These are phyloP conservation scores for Thomomys bottae DNA, from an alignment of 2,113 vertebrate species.

Conservation along the genomic window DNA sequence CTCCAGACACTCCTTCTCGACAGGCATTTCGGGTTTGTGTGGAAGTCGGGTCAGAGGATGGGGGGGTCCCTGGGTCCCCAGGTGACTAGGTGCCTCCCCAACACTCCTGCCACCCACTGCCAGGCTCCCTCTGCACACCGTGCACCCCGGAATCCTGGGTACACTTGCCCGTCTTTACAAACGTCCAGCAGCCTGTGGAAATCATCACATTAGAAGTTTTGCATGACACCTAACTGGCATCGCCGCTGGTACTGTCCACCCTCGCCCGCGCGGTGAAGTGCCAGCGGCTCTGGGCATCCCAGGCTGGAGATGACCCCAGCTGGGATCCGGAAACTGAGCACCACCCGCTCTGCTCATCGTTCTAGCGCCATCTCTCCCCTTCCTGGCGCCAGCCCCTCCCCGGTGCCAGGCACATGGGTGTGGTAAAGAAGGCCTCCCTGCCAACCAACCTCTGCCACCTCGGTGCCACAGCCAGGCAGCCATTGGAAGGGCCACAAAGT, in stretches of 20 bases:
- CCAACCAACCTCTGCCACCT: too few relatives aligned
- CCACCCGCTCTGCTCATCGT: fast-evolving
- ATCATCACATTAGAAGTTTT: neutral
- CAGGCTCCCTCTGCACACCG: too few relatives aligned
- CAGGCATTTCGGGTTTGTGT: neutral
- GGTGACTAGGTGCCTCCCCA: too few relatives aligned
- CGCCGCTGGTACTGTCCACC: neutral
- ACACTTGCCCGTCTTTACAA: neutral
- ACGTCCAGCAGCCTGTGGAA: neutral
- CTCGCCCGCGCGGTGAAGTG: neutral
- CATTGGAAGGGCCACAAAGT: too few relatives aligned
- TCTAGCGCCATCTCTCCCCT: neutral
- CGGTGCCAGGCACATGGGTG: too few relatives aligned
- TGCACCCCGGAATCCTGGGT: neutral
- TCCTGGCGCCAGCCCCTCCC: neutral
- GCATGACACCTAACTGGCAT: neutral
- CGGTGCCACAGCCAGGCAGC: too few relatives aligned
- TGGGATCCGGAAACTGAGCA: neutral
- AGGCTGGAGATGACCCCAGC: neutral
- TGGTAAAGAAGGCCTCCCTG: too few relatives aligned
- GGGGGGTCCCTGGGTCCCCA: too few relatives aligned
- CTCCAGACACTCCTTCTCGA: neutral
- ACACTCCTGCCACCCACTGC: too few relatives aligned
- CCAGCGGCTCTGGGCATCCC: neutral
- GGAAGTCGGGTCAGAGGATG: neutral